phyloP scores from a whole-genome alignment of 2,888 invertebrate genomes.

The Euzetes globulus region DNA sequence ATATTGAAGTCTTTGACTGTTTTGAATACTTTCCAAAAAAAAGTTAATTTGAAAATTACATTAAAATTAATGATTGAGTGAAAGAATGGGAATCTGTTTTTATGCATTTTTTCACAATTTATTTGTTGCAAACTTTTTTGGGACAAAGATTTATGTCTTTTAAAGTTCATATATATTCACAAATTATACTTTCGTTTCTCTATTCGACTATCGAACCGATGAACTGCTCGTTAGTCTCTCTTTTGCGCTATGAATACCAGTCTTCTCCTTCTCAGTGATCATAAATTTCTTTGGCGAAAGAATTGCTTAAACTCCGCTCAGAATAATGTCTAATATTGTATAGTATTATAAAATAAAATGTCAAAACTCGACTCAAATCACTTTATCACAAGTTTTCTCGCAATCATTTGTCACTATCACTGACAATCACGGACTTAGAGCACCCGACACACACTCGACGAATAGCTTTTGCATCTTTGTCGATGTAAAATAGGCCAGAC shows the following conservation, averaged over 20 bases:
- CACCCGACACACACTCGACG: background rate
- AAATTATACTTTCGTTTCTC: background rate
- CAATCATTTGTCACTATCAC: slow-evolving; percentile 19
- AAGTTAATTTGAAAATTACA: background rate
- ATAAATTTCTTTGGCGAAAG: background rate
- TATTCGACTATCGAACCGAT: background rate
- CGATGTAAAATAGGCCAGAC: slow-evolving; percentile 4
- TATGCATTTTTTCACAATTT: background rate
- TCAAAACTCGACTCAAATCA: slow-evolving; percentile 21
- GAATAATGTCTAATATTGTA: background rate
- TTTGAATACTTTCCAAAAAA: background rate
- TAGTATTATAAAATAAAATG: slow-evolving; percentile 17
- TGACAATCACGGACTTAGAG: background rate
- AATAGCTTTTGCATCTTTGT: background rate
- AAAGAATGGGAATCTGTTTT: slow-evolving; percentile 1
- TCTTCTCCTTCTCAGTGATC: background rate
- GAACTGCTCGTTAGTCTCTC: slow-evolving; percentile 19
- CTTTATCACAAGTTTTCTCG: slow-evolving; percentile 12
- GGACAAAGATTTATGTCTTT: slow-evolving; percentile 3
- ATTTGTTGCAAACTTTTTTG: background rate
- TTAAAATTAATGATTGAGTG: slow-evolving; percentile 10
- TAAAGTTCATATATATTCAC: background rate
- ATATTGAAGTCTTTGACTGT: background rate
- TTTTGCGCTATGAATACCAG: background rate
- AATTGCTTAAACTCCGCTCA: background rate